Conservation (phyloP, 2,888 invertebrate species). For the Pardosa pseudoannulata region DNA sequence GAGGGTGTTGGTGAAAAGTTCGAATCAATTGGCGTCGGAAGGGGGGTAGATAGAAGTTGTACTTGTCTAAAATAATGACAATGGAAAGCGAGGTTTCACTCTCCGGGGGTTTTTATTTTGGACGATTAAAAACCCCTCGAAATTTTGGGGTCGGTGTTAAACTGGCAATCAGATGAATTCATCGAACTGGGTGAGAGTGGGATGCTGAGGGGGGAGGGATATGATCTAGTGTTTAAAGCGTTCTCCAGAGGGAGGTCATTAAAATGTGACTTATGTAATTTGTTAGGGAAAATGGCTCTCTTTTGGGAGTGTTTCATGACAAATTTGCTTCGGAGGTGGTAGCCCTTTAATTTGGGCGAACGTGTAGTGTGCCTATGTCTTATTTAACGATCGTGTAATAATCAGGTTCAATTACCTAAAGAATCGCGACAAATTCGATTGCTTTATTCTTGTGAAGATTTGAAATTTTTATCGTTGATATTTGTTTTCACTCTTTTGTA, state of each 20-base stretch:
- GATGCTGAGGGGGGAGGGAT: not conserved
- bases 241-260: too few relatives aligned
- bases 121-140: slow-evolving; percentile 29
- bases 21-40: slow-evolving; percentile 55
- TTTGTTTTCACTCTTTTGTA: too few relatives aligned
- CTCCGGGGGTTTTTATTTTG: slow-evolving; percentile 18
- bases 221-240: too few relatives aligned
- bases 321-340: too few relatives aligned
- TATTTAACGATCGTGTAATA: too few relatives aligned
- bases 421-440: too few relatives aligned
- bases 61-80: slow-evolving; percentile 48
- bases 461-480: too few relatives aligned
- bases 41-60: not conserved
- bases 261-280: not conserved
- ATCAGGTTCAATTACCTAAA: too few relatives aligned
- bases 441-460: too few relatives aligned
- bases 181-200: not conserved
- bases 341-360: too few relatives aligned
- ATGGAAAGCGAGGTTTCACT: slow-evolving; percentile 27
- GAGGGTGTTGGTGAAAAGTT: slow-evolving; percentile 51
- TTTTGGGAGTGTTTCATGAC: too few relatives aligned
- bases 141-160: slow-evolving; percentile 1
- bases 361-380: too few relatives aligned
- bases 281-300: not conserved
- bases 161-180: slow-evolving; percentile 7